A percentile compares a stretch with the other conserved stretches of the same genome.
These are phyloP conservation scores for Chiridota heheva DNA, from an alignment of 35 echinoderm and acorn worm genomes.

Conservation along the genomic window DNA sequence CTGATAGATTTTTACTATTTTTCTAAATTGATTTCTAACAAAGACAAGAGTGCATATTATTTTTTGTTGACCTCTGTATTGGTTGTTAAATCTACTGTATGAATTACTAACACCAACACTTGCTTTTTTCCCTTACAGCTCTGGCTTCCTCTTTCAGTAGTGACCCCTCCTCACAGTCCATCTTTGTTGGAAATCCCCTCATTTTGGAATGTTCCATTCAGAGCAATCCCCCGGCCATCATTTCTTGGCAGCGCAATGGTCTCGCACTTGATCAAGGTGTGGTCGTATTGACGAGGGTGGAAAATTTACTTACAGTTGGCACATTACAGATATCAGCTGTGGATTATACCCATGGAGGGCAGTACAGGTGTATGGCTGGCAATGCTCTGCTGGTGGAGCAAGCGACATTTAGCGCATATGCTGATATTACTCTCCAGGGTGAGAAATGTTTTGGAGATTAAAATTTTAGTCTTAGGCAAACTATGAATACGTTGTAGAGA, in stretches of 20 bases:
- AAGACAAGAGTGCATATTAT: too few relatives aligned
- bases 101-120: too few relatives aligned
- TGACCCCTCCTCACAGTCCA: conserved; percentile 47
- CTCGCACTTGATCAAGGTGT: conserved; percentile 26
- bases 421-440: conserved; percentile 76
- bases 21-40: too few relatives aligned
- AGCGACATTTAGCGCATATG: conserved; percentile 50
- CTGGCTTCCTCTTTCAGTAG: conserved; percentile 41
- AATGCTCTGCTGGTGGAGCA: conserved; percentile 52
- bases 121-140: conserved; percentile 39
- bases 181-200: conserved; percentile 43
- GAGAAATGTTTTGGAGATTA: not conserved
- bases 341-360: conserved; percentile 70
- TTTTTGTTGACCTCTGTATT: too few relatives aligned
- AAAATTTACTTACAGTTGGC: conserved; percentile 51
- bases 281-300: conserved; percentile 13
- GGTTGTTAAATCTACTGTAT: too few relatives aligned
- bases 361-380: conserved; percentile 66
- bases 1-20: too few relatives aligned
- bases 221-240: conserved; percentile 66
- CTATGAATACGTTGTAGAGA: not conserved
- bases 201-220: conserved; percentile 63
- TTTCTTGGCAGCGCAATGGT: conserved; percentile 73
- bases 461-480: not conserved
- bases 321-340: conserved; percentile 38